Base-by-base conservation (phyloP, 2,113 vertebrate species). In the Chauna torquata region DNA sequence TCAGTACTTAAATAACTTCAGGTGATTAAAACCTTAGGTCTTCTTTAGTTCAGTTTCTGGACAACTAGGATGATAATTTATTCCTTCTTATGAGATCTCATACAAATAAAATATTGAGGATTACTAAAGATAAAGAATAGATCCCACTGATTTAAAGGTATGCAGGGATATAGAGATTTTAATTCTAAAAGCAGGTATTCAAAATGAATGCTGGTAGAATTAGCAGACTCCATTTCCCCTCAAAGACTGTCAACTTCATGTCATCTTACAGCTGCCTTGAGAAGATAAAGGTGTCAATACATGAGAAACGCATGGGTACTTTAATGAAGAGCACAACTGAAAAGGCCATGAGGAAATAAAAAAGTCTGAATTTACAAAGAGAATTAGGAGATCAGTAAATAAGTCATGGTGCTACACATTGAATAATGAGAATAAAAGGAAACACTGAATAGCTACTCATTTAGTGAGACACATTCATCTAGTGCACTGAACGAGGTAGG, bases 311-410 rank as follows among this genome's bases (percentile, higher is more conserved):
- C 64, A 17, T 5, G 34, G 22, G 38, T 70, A 61, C 27, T 82
- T 80, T 86, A 90, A 91, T 58, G 47, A 93, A 93, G 25, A 52
- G 27, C 16, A 40, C 28, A 25, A 25, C 76, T 36, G 45, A 76
- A 93, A 92, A 86, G 69, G n/a, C 82, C 80, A 64, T 0, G 25
- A 92, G 55, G 69, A 96, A 93, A 75, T 84, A 87, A 94, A 91
- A 91, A 84, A 77, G 17, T 27, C 47, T 65, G 69, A 93, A 93
- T 96, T 92, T 88, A 79, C 65, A 96, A 88, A 96, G 83, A 52
- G 86, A 81, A 86, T 95, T 86, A 94, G 52, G 92, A 94, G 85
- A 96, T 94, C 93, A 94, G 93, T 96, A 97, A 97, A 96, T 96
- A 96, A 96, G 83, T 86, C 92, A 54, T 91, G 80, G 92, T 34